phyloP scores from a whole-genome alignment of 2,797 vertebrate genomes.

The Odontamblyopus lacepedii region DNA sequence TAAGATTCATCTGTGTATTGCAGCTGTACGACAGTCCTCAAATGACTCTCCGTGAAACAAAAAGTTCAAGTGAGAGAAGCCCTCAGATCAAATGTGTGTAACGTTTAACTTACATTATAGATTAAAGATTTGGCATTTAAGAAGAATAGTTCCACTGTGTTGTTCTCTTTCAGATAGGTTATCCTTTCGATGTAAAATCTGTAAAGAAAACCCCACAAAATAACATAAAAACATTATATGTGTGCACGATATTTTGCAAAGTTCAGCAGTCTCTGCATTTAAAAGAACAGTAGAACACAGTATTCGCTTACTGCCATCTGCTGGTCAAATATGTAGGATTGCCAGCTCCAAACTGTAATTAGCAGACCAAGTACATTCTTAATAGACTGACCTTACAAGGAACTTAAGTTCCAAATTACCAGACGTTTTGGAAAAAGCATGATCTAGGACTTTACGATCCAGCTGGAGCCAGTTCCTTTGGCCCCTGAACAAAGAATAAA shows the following conservation, averaged over 20 bases:
- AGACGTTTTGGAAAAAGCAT: slow-evolving; percentile 90
- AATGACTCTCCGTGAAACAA: neutral
- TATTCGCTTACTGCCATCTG: slow-evolving; percentile 64
- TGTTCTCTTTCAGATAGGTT: slow-evolving; percentile 91
- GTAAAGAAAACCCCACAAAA: slow-evolving; percentile 42
- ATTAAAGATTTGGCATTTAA: slow-evolving; percentile 93
- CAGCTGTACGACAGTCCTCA: neutral
- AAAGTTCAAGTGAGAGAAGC: neutral
- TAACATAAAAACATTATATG: neutral
- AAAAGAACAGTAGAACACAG: neutral
- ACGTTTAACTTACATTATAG: slow-evolving; percentile 84
- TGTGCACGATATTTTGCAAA: neutral
- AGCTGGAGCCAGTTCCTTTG: slow-evolving; percentile 95
- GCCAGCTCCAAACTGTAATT: neutral
- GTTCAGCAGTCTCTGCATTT: no score
- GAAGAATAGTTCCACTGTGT: slow-evolving; percentile 95
- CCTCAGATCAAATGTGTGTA: neutral
- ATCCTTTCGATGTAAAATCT: slow-evolving; percentile 99
- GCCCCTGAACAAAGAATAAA: slow-evolving; percentile 75
- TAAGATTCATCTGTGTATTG: no score
- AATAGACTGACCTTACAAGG: slow-evolving; percentile 85
- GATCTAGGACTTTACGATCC: slow-evolving; percentile 95
- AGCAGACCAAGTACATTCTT: neutral
- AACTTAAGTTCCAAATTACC: slow-evolving; percentile 87
- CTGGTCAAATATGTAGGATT: slow-evolving; percentile 41